A percentile compares a stretch with the other conserved stretches of the same genome.
These are phyloP conservation scores for Leucopsar rothschildi DNA, from an alignment of 2,113 vertebrate genomes.

Conservation along the genomic window DNA sequence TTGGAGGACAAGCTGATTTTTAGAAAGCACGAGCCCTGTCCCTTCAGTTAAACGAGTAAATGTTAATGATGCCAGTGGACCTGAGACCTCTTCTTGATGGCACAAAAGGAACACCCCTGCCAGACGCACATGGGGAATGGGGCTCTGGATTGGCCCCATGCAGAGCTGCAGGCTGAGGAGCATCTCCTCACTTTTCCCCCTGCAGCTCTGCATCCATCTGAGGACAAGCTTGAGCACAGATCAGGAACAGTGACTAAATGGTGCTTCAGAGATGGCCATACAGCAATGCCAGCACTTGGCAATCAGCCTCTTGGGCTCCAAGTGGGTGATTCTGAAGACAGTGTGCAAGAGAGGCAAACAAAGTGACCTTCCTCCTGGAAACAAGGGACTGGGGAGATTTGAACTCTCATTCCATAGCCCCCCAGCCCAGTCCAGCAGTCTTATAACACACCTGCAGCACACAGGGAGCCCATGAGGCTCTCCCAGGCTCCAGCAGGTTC, in stretches of 20 bases:
- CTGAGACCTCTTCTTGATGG: not conserved
- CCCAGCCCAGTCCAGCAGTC: not conserved
- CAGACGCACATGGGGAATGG: not conserved
- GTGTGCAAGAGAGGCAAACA: not conserved
- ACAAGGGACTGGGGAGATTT: not conserved
- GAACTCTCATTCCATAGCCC: not conserved
- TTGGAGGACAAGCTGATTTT: constrained; percentile 61
- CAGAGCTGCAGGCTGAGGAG: not conserved
- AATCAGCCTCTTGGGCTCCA: not conserved
- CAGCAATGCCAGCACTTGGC: not conserved
- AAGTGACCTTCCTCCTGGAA: not conserved
- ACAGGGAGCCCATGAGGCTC: not conserved
- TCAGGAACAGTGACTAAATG: fast-evolving
- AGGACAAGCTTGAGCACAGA: not conserved
- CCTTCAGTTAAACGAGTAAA: not conserved
- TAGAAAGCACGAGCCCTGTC: not conserved
- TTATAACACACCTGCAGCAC: not conserved
- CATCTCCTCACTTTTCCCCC: not conserved
- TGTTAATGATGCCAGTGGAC: not conserved
- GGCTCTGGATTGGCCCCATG: not conserved
- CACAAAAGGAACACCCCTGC: not conserved
- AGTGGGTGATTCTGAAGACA: not conserved
- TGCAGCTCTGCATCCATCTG: not conserved
- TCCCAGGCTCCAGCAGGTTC: not conserved
- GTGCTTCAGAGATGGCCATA: not conserved